These are phyloP conservation scores for Pterocles orientalis DNA, from an alignment of 2,113 vertebrate genomes.

Conservation along the genomic window DNA sequence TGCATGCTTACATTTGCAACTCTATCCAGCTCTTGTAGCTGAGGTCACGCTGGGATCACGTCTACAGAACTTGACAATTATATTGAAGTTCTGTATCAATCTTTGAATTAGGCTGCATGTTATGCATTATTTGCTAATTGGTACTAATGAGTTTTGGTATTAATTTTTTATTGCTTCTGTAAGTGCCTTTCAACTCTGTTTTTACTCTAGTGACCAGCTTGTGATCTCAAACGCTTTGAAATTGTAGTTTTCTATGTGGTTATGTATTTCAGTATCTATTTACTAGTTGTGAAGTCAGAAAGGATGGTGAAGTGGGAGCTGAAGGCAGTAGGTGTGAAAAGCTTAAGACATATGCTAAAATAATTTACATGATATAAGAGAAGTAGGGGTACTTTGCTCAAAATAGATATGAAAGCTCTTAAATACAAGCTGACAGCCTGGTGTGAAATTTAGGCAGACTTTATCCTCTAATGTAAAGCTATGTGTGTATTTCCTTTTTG, in stretches of 20 bases:
- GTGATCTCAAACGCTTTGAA: conserved; percentile 53
- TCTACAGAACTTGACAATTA: not conserved
- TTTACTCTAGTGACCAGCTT: conserved; percentile 35
- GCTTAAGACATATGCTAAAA: conserved; percentile 34
- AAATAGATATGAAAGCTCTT: conserved; percentile 34
- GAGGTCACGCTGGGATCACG: not conserved
- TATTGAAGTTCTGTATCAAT: not conserved
- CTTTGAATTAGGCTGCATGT: not conserved
- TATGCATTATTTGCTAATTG: conserved; percentile 54
- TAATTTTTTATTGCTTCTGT: conserved; percentile 63
- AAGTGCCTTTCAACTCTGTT: conserved; percentile 58
- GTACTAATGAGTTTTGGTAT: conserved; percentile 26
- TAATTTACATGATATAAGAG: conserved; percentile 42
- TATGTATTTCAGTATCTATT: conserved; percentile 59
- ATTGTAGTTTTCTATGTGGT: not conserved
- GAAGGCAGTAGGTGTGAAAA: conserved; percentile 39
- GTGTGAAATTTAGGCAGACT: conserved; percentile 27
- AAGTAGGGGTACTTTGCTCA: not conserved
- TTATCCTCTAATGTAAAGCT: not conserved
- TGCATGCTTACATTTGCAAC: not conserved
- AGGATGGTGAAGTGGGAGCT: conserved; percentile 17
- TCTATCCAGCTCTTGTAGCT: not conserved
- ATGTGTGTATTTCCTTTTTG: not conserved
- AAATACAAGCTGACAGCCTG: not conserved
- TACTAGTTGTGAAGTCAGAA: conserved; percentile 63